Conservation (phyloP, 2,113 vertebrate genomes). For the Mystacornis crossleyi region DNA sequence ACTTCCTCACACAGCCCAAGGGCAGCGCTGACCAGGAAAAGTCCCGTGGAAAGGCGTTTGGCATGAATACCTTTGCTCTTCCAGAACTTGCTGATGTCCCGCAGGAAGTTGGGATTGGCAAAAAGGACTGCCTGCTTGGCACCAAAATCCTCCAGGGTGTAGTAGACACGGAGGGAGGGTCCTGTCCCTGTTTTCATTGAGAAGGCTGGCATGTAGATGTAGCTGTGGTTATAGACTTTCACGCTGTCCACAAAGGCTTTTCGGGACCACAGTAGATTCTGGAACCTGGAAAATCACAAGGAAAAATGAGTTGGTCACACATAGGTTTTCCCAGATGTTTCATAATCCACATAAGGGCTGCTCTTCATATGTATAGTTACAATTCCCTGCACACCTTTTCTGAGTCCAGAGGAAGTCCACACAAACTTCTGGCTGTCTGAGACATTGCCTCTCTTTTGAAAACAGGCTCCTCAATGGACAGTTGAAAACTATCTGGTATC, state of each 20-base stretch:
- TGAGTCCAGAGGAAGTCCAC: not conserved
- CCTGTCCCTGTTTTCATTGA: conserved; percentile 92
- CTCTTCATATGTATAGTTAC: not conserved
- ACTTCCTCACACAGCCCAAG: conserved; percentile 94
- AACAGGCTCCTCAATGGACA: not conserved
- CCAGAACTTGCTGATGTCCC: conserved; percentile 91
- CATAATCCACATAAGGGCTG: not conserved
- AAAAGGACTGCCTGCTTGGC: conserved; percentile 92
- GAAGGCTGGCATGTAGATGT: conserved; percentile 97
- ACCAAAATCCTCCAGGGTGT: conserved; percentile 84
- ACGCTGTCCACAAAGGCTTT: conserved; percentile 91
- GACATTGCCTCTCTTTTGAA: not conserved
- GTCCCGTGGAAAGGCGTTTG: conserved; percentile 91
- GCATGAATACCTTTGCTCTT: conserved; percentile 88
- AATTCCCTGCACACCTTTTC: not conserved
- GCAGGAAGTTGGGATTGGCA: conserved; percentile 93
- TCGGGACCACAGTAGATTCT: conserved; percentile 94
- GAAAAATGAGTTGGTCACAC: not conserved
- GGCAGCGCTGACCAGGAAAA: conserved; percentile 92
- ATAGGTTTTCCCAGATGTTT: not conserved
- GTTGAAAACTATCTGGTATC: not conserved
- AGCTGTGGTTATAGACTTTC: conserved; percentile 91
- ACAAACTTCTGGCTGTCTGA: not conserved
- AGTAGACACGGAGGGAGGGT: conserved; percentile 87
- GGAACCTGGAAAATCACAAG: conserved; percentile 80